These are phyloP conservation scores for Hyposoter didymator DNA, from an alignment of 2,888 invertebrate genomes.

Conservation along the genomic window DNA sequence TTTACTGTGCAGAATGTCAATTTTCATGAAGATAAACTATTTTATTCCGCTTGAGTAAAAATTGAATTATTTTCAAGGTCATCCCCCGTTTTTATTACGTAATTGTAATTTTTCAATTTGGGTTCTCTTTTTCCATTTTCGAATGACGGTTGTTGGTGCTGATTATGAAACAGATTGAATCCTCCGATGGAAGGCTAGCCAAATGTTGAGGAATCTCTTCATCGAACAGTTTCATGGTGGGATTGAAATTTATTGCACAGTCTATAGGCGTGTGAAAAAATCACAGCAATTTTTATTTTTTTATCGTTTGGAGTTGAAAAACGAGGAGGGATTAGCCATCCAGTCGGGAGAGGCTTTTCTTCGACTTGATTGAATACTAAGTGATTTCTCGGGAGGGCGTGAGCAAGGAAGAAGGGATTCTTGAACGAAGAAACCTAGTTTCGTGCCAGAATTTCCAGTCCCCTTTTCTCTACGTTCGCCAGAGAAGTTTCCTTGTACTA, in stretches of 20 bases:
- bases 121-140: too few species aligned
- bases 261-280: neutral
- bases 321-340: constrained; percentile 26
- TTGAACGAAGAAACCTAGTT: constrained; percentile 35
- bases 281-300: neutral
- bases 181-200: neutral
- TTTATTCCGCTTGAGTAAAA: neutral
- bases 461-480: constrained; percentile 11
- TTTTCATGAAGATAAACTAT: neutral
- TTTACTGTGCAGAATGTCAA: too few species aligned
- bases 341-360: constrained; percentile 44
- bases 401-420: constrained; percentile 23
- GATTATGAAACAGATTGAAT: neutral
- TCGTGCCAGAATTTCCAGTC: neutral
- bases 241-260: too few species aligned
- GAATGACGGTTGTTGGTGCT: neutral
- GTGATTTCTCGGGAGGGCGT: constrained; percentile 53
- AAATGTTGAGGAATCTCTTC: neutral
- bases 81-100: too few species aligned
- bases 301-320: neutral
- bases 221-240: too few species aligned
- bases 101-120: too few species aligned
- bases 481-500: constrained; percentile 33
- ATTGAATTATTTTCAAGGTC: too few species aligned
- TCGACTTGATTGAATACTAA: constrained; percentile 49